These are phyloP conservation scores for Lethocerus indicus DNA, from an alignment of 1,140 invertebrate genomes.

Conservation along the genomic window DNA sequence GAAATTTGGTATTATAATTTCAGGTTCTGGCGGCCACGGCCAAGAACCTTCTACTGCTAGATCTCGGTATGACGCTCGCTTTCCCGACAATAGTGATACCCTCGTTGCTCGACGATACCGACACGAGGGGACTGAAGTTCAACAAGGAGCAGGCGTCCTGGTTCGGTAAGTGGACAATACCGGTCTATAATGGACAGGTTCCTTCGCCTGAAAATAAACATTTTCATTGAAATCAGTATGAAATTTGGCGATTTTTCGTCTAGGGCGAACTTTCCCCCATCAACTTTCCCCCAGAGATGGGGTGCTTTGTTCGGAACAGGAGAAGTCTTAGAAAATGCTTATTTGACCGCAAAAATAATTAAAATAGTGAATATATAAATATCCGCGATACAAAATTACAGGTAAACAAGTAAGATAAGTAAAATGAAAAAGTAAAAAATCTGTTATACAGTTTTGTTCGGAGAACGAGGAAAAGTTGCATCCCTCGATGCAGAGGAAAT, in stretches of 20 bases:
- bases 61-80: constrained; percentile 19
- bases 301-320: no score
- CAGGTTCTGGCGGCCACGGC: constrained; percentile 18
- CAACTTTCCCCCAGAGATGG: neutral
- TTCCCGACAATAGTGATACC: constrained; percentile 20
- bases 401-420: no score
- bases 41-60: constrained; percentile 18
- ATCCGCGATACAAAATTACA: no score
- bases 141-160: constrained; percentile 17
- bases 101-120: constrained; percentile 11
- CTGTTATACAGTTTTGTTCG: no score
- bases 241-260: neutral
- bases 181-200: neutral
- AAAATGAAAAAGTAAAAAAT: no score
- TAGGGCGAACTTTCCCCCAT: neutral
- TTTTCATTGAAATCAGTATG: neutral
- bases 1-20: no score
- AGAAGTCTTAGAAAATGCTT: neutral
- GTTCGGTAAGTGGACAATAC: constrained; percentile 21
- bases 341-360: neutral
- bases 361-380: no score
- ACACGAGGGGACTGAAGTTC: constrained; percentile 14
- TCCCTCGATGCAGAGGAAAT: no score
- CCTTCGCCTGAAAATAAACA: neutral
- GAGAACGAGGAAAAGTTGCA: no score